Conservation (phyloP, 2,888 invertebrate species). For the Tiliacea citrago region DNA sequence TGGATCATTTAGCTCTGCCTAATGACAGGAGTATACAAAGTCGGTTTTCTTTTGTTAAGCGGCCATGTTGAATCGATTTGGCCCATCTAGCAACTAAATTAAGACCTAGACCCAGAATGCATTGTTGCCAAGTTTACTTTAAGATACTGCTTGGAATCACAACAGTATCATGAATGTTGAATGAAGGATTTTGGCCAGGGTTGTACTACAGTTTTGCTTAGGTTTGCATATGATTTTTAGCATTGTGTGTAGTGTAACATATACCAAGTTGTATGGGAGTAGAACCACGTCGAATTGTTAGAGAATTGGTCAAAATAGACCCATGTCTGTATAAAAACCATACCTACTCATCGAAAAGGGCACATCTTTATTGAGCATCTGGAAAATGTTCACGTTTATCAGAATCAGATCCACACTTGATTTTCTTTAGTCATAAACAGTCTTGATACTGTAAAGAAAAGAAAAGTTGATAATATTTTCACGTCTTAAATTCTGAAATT, state of each 20-base stretch:
- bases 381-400: too few species aligned
- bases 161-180: constrained; percentile 12
- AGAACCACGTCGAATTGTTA: not conserved
- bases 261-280: too few species aligned
- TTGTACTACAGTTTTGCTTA: not conserved
- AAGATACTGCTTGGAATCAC: constrained; percentile 12
- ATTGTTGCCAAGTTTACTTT: constrained; percentile 33
- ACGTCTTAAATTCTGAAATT: not conserved
- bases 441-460: not conserved
- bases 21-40: constrained; percentile 33
- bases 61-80: constrained; percentile 45
- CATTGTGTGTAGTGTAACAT: not conserved
- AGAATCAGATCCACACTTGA: not conserved
- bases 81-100: constrained; percentile 47
- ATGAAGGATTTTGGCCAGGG: constrained; percentile 15
- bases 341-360: not conserved
- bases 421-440: not conserved
- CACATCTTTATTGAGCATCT: not conserved
- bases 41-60: constrained; percentile 31
- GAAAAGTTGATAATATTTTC: not conserved
- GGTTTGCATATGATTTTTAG: not conserved
- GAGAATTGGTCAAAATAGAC: not conserved
- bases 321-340: not conserved
- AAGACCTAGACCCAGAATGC: constrained; percentile 37
- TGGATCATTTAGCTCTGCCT: constrained; percentile 46